Evolutionary conservation across 2,113 vertebrate species (phyloP), one percentile per base, ranked within the genome.

Genomic region (Aegotheles bennettii): DNA sequence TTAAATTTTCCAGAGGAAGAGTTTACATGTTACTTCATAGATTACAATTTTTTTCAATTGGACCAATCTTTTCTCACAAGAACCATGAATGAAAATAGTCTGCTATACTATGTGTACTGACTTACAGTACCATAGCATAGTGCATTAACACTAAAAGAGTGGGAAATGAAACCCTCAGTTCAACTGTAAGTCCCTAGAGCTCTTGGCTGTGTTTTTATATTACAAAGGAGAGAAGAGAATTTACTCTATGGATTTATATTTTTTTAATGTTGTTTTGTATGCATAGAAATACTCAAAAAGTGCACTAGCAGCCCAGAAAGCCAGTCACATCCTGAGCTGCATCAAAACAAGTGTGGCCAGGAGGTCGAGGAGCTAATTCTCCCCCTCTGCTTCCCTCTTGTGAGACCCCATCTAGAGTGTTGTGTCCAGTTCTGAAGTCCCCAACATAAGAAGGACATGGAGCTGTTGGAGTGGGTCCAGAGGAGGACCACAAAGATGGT

Each of bases 111-210:
- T 35, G 3, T 65, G 31, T 59, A 53, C 25, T 24, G 29, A 65
- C n/a, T 64, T n/a, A n/a, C n/a, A 73, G 24, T 48, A 63, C 21
- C 10, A 23, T 19, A 42, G 18, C 23, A 19, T 38, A n/a, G 20
- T 68, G 48, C 24, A 33, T 38, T 50, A 59, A 36, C 50, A 35
- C 9, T 79, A 33, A 60, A 45, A 60, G 38, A 45, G 26, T 19
- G 6, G 7, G 1, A 0, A 11, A 6, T 67, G 73, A 21, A 1
- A 2, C 3, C 10, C 67, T 15, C 53, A 19, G 4, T 74, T 88
- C 29, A 56, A 3, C 9, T 24, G 0, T 31, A 38, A 76, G 16
- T 87, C 36, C 29, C 57, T 71, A 26, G 84, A 77, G 33, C 25
- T 67, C 33, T 54, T 56, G 9, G n/a, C 25, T 61, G 16, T 79